Evolutionary conservation across 2,797 vertebrate genomes (phyloP).

Genomic region (Ataeniobius toweri): DNA sequence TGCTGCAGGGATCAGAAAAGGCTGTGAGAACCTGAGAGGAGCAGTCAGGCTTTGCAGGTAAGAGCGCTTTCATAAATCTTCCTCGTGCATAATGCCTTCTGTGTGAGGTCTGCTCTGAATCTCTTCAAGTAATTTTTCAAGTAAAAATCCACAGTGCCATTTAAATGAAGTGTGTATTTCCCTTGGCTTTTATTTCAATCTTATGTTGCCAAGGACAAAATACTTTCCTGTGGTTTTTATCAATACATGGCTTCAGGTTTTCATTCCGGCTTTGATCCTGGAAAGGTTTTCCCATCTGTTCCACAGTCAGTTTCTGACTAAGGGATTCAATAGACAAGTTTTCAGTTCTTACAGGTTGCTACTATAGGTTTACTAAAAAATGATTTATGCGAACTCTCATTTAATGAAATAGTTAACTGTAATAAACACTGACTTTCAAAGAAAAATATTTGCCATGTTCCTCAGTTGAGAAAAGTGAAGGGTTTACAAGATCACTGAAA

Average conservation of each 20-base stretch:
- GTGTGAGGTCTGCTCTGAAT: conserved; percentile 73
- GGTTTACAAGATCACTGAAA: neutral
- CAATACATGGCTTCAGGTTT: conserved; percentile 63
- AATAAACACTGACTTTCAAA: neutral
- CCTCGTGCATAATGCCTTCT: conserved; percentile 47
- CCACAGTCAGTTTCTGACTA: conserved; percentile 32
- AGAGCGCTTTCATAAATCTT: conserved; percentile 47
- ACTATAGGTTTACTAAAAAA: conserved; percentile 36
- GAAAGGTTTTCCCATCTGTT: conserved; percentile 58
- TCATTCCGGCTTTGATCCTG: conserved; percentile 60
- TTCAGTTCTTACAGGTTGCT: conserved; percentile 23
- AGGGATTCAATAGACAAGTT: conserved; percentile 35
- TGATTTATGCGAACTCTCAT: neutral
- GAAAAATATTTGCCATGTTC: neutral
- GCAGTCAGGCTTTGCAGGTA: conserved; percentile 65
- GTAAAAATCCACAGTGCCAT: conserved; percentile 72
- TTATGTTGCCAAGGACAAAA: conserved; percentile 71
- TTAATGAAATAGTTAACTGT: neutral
- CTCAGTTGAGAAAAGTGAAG: neutral
- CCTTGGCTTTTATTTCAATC: conserved; percentile 64
- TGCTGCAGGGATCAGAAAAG: conserved; percentile 40
- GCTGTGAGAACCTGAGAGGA: conserved; percentile 41
- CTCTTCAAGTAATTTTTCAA: conserved; percentile 57
- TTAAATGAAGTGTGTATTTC: conserved; percentile 74
- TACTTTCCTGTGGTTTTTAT: conserved; percentile 74